phyloP scores from a whole-genome alignment of 2,797 vertebrate species.

The Cottoperca gobio region DNA sequence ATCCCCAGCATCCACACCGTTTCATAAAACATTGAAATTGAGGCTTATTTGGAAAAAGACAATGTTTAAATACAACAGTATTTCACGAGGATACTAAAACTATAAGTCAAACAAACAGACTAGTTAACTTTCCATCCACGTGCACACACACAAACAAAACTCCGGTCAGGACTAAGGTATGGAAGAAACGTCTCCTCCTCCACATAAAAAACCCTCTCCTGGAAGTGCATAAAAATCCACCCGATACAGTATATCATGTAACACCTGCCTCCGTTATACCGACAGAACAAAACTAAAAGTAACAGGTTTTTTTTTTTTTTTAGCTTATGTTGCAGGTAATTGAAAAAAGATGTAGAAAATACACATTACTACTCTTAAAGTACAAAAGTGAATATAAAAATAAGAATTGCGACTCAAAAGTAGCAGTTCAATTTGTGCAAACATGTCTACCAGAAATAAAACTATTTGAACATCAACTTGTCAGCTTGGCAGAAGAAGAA shows the following conservation, averaged over 20 bases:
- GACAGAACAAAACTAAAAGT: slow-evolving; percentile 69
- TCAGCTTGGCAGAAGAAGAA: slow-evolving; percentile 67
- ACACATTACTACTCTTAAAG: slow-evolving; percentile 69
- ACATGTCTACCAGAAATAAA: slow-evolving; percentile 75
- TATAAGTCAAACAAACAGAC: slow-evolving; percentile 48
- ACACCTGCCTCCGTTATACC: slow-evolving; percentile 61
- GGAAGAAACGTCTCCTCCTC: slow-evolving; percentile 33
- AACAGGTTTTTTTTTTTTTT: slow-evolving; percentile 58
- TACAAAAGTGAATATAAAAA: slow-evolving; percentile 79
- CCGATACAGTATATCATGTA: slow-evolving; percentile 60
- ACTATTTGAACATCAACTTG: slow-evolving; percentile 67
- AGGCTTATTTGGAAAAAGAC: slow-evolving; percentile 45
- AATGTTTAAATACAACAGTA: slow-evolving; percentile 45
- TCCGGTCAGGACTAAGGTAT: slow-evolving; percentile 42
- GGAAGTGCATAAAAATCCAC: slow-evolving; percentile 81
- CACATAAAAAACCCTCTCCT: slow-evolving; percentile 59
- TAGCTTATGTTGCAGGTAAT: slow-evolving; percentile 82
- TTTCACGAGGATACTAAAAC: slow-evolving; percentile 55
- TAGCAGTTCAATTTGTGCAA: slow-evolving; percentile 81
- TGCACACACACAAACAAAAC: slow-evolving; percentile 35
- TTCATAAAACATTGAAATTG: slow-evolving; percentile 39
- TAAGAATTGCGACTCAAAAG: slow-evolving; percentile 71
- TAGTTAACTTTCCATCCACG: slow-evolving; percentile 36
- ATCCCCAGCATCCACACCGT: slow-evolving; percentile 50
- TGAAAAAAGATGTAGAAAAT: slow-evolving; percentile 66